Evolutionary conservation across 2,888 invertebrate genomes (phyloP), one percentile per base, ranked within the genome.

Genomic region (Sphaerophoria rueppellii): DNA sequence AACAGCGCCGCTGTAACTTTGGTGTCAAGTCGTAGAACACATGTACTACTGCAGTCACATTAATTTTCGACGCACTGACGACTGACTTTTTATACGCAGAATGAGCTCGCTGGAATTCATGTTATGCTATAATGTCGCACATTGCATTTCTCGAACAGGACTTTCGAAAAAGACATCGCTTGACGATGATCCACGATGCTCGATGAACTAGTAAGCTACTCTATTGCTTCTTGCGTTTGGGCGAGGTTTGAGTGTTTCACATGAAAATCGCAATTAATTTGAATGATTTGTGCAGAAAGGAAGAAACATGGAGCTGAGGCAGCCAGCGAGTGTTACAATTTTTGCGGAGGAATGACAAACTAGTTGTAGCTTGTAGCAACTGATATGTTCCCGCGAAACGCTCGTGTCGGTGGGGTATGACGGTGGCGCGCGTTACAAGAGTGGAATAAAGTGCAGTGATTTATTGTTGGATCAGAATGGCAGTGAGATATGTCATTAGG

Each of bases 11-110:
- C 71, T 61, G 81, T 65, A 77, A 81, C 85, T 81, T 65, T 78
- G 82, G 86, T 86, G 81, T 86, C 86, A 78, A 77, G 58, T 82
- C 80, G 70, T 71, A 70, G 77, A 86, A 82, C 86, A 86, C 67
- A 86, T 86, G 86, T 86, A 82, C 73, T 11, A 40, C 67, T 71
- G 82, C 60, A 86, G 86, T 77, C 82, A 75, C 86, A 78, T 86
- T 82, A 74, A 86, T 86, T 82, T 82, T 37, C 46, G 61, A 73
- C 63, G 76, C 81, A 76, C 74, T 75, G 82, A 65, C 74, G 43
- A 75, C 63, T 63, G 67, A 71, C 75, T 50, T 50, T 9, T 11
- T 43, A 43, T 12, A 4, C 12, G 9, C 40, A 46, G 54, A 34
- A 63, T 73, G 70, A 58, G 74, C 32, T 46, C 78, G 54, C 16